phyloP scores from a whole-genome alignment of 2,113 vertebrate genomes.

The Columbina picui region DNA sequence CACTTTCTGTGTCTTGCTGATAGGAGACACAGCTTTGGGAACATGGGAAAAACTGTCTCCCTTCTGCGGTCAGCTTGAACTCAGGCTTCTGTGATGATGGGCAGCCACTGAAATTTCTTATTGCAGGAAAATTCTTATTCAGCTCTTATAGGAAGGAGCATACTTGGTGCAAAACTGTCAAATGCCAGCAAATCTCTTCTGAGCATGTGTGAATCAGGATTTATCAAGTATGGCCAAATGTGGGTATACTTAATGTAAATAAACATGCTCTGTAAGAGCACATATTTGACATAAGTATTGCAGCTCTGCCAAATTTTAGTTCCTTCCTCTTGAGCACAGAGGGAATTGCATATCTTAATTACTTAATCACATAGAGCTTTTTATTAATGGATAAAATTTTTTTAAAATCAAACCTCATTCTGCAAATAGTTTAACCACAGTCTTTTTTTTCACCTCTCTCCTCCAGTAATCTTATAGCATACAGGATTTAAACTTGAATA shows the following conservation, averaged over 20 bases:
- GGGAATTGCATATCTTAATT: conserved; percentile 12
- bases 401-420: neutral
- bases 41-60: neutral
- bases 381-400: conserved; percentile 9
- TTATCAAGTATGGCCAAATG: neutral
- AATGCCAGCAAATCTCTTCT: neutral
- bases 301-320: neutral
- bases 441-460: too few species aligned
- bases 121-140: neutral
- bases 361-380: neutral
- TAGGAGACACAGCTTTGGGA: neutral
- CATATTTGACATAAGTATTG: neutral
- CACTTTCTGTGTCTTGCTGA: neutral
- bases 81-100: neutral
- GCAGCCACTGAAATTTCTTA: neutral
- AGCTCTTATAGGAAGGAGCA: neutral
- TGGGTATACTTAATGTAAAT: conserved; percentile 6
- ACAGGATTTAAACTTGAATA: neutral
- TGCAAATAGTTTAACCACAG: neutral
- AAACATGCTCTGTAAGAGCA: conserved; percentile 16
- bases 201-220: neutral
- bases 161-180: neutral
- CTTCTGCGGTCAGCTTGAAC: neutral
- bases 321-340: conserved; percentile 7
- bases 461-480: neutral